Base-by-base conservation (phyloP, 1,140 invertebrate species). In the Cydia strobilella region DNA sequence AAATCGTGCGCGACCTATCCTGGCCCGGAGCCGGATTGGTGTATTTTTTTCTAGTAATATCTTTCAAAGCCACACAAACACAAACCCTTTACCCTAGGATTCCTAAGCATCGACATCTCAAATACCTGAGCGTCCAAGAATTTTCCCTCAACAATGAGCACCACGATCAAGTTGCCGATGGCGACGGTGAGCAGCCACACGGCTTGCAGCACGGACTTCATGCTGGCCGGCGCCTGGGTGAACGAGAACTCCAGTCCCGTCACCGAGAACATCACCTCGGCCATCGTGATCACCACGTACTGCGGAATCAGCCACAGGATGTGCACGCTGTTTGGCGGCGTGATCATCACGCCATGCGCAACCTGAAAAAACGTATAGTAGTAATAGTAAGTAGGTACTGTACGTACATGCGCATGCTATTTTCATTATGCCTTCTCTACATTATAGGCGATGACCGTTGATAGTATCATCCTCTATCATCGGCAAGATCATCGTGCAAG, bases 231-330 rank as follows among this genome's bases (percentile, higher is more conserved):
- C 6, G 98, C 97, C 94, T 99, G 95, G 0, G 96, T 95, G 88
- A 98, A 99, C 0, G 97, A 97, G 93, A 99, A 99, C 82, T 98
- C 96, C 0, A 99, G 93, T 0, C 98, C 98, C 0, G 98, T 99
- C 4, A 99, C 95, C 0, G 97, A 98, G 88, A 98, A 98, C 95
- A 99, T 96, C 23, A 99, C 93, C 76, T 94, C 94, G 0, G 95
- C 98, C 77, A 96, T 93, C 0, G 98, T 98, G 76, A 99, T 96
- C 0, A 98, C 90, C 25, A 98, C 89, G 85, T 98, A 98, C 86
- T 98, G 98, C 0, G 98, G 97, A 15, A 98, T 86, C 77, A 98
- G 94, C 96, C 96, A 97, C 0, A 98, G 85, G 77, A 98, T 97
- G 78, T 96, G 96, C 6, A 98, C 86, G 0, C 93, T 94, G 82